Percentiles rank a stretch among this genome's conserved stretches.
Conservation (phyloP, 2,797 vertebrate species). For the Graptemys geographica region DNA sequence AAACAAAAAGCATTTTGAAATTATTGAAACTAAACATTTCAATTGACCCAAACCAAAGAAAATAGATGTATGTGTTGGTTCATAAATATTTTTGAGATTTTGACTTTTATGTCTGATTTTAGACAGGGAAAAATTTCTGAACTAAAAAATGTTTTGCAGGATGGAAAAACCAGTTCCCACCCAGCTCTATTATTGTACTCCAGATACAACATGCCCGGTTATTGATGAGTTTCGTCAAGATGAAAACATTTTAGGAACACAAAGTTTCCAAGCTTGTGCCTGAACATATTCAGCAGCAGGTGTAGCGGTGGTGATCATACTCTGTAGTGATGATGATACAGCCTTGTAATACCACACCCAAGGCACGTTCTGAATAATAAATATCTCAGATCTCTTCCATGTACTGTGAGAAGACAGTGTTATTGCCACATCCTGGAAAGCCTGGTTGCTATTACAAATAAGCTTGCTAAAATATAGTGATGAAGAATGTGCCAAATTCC, state of each 20-base stretch:
- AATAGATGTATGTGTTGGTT: too few species aligned
- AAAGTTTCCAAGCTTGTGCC: background rate
- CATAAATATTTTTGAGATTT: background rate
- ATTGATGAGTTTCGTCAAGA: background rate
- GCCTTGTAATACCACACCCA: background rate
- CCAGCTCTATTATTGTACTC: background rate
- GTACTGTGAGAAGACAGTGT: background rate
- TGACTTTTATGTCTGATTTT: background rate
- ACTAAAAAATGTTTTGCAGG: background rate
- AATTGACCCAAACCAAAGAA: background rate
- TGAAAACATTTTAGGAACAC: background rate
- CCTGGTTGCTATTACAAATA: rapidly evolving
- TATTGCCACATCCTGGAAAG: constrained; percentile 42
- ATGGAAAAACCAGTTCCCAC: background rate
- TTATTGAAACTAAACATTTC: background rate
- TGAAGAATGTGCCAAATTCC: background rate
- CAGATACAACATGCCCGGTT: background rate
- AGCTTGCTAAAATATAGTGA: background rate
- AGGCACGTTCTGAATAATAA: constrained; percentile 26
- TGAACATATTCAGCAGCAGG: rapidly evolving
- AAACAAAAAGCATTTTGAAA: background rate
- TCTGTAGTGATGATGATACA: background rate
- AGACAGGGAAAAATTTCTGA: background rate
- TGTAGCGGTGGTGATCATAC: rapidly evolving
- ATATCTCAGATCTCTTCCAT: background rate